Evolutionary conservation across 2,797 vertebrate genomes (phyloP).

Genomic region (Sparus aurata): DNA sequence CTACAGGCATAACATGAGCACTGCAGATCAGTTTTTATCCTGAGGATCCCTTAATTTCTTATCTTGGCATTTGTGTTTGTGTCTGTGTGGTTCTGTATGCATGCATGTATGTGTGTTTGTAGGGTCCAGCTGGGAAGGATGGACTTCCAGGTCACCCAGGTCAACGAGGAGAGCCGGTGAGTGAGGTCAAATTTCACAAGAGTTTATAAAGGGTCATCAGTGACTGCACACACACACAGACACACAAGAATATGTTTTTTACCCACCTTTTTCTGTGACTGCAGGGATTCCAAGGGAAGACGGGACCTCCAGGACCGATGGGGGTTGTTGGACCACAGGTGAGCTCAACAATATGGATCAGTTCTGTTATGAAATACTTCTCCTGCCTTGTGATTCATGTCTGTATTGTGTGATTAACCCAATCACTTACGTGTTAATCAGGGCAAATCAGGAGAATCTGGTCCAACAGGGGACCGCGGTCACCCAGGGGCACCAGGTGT

Average conservation of each 20-base stretch:
- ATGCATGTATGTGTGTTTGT: constrained; percentile 28
- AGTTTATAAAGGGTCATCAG: constrained; percentile 1
- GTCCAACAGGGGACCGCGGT: constrained; percentile 94
- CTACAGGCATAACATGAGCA: background rate
- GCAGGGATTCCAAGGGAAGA: constrained; percentile 99
- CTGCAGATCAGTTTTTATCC: background rate
- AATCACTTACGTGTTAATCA: constrained; percentile 64
- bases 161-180: constrained; percentile 97
- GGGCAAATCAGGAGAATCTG: constrained; percentile 96
- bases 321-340: constrained; percentile 99
- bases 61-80: constrained; percentile 10
- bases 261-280: constrained; percentile 48
- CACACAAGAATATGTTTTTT: background rate
- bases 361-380: background rate
- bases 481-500: constrained; percentile 95
- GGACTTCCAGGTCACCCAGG: constrained; percentile 97
- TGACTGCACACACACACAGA: background rate
- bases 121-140: constrained; percentile 89
- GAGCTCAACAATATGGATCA: constrained; percentile 55
- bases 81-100: background rate
- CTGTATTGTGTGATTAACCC: background rate
- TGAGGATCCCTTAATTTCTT: background rate
- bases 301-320: constrained; percentile 93
- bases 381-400: background rate
- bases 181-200: constrained; percentile 61